Evolutionary conservation across 2,113 vertebrate genomes (phyloP).

Genomic region (Sterrhoptilus dennistouni): DNA sequence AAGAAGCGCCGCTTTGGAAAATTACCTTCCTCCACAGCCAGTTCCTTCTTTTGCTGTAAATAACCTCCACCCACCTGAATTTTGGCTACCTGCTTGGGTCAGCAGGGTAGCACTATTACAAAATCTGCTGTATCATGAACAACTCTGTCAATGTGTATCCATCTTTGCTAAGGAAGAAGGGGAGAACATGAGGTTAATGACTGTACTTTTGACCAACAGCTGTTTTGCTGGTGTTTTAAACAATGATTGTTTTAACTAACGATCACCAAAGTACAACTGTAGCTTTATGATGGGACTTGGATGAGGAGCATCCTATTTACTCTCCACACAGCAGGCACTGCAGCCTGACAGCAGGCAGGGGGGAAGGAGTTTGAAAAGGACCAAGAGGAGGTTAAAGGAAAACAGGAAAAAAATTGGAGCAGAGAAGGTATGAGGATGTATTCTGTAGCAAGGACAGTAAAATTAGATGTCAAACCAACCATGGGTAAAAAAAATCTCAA

Average conservation of each 20-base stretch:
- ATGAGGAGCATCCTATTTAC: not conserved
- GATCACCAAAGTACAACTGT: not conserved
- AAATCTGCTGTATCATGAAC: constrained; percentile 49
- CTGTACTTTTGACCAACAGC: not conserved
- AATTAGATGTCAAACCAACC: not conserved
- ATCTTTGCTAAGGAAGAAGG: constrained; percentile 6
- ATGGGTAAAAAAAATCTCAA: not conserved
- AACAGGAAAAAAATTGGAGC: not conserved
- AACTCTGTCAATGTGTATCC: constrained; percentile 51
- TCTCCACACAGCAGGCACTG: not conserved
- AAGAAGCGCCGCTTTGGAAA: not conserved
- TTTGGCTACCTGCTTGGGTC: constrained; percentile 48
- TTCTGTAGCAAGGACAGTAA: not conserved
- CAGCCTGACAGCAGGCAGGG: not conserved
- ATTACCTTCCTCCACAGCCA: not conserved
- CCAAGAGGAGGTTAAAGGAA: not conserved
- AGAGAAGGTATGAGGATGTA: not conserved
- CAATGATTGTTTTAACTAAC: not conserved
- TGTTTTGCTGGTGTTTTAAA: not conserved
- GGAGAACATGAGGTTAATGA: constrained; percentile 34
- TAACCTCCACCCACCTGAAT: not conserved
- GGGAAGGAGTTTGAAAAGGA: not conserved
- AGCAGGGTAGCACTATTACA: not conserved
- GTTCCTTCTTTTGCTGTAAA: not conserved
- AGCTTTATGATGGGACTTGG: not conserved